These are phyloP conservation scores for Uloborus diversus DNA, from an alignment of 1,140 invertebrate species.

Conservation along the genomic window DNA sequence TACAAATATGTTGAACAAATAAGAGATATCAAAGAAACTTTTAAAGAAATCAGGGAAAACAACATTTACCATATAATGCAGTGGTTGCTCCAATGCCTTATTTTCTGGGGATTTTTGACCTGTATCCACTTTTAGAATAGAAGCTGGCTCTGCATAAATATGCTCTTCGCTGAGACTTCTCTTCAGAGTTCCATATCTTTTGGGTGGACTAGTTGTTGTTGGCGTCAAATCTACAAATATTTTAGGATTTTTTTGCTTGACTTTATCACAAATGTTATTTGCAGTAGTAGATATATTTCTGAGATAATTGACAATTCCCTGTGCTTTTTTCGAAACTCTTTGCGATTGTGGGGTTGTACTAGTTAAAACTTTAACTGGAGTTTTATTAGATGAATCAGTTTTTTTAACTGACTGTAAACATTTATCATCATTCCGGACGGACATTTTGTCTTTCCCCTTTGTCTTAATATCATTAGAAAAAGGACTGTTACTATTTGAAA, in stretches of 20 bases:
- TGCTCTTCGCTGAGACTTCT: constrained; percentile 54
- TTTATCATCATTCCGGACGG: no score
- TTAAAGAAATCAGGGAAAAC: no score
- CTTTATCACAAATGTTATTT: constrained; percentile 23
- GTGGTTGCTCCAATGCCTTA: neutral
- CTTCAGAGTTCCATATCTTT: constrained; percentile 51
- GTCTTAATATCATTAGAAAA: no score
- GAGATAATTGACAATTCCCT: constrained; percentile 3
- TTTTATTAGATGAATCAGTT: no score
- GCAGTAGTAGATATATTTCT: constrained; percentile 26
- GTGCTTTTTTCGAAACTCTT: neutral
- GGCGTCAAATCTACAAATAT: constrained; percentile 50
- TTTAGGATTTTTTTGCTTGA: constrained; percentile 20
- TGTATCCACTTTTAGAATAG: neutral
- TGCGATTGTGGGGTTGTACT: neutral
- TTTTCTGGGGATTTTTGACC: neutral
- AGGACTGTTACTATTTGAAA: no score
- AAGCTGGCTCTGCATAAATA: constrained; percentile 50
- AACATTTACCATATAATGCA: constrained; percentile 52
- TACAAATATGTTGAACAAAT: no score
- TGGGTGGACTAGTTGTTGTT: constrained; percentile 33
- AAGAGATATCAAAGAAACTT: no score
- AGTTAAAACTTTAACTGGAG: no score
- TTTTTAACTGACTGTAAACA: no score
- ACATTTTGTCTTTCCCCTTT: no score